A percentile compares a stretch with the other conserved stretches of the same genome.
phyloP scores from a whole-genome alignment of 2,888 invertebrate species.

The Idaea aversata region DNA sequence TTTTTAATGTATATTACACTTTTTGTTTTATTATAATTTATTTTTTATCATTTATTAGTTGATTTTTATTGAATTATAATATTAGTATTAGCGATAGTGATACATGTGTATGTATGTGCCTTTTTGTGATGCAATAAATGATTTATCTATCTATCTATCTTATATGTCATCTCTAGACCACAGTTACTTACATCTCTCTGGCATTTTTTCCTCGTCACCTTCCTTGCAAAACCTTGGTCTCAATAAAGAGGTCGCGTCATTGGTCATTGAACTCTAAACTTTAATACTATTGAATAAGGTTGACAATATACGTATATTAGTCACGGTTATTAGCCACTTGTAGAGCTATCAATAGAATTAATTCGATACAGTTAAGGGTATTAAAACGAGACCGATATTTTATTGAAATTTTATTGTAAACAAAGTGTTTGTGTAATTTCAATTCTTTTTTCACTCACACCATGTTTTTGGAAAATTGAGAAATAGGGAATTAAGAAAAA shows the following conservation, averaged over 20 bases:
- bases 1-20: too few species aligned
- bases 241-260: not conserved
- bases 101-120: too few species aligned
- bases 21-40: too few species aligned
- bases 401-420: slow-evolving; percentile 2
- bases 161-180: not conserved
- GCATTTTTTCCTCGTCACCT: not conserved
- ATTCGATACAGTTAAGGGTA: not conserved
- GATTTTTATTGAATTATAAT: too few species aligned
- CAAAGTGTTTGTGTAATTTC: not conserved
- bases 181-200: not conserved
- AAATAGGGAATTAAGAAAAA: too few species aligned
- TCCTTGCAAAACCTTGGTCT: not conserved
- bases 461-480: not conserved
- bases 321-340: slow-evolving; percentile 19
- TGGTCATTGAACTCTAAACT: slow-evolving; percentile 1
- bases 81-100: too few species aligned
- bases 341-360: slow-evolving; percentile 1
- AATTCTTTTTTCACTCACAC: not conserved
- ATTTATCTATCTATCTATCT: too few species aligned
- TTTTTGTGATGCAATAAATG: too few species aligned
- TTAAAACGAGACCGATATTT: slow-evolving; percentile 6
- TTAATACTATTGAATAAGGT: slow-evolving; percentile 12
- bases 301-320: slow-evolving; percentile 9
- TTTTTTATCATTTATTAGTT: too few species aligned